Conservation (phyloP, 2,113 vertebrate species). For the Tragelaphus imberbis region DNA sequence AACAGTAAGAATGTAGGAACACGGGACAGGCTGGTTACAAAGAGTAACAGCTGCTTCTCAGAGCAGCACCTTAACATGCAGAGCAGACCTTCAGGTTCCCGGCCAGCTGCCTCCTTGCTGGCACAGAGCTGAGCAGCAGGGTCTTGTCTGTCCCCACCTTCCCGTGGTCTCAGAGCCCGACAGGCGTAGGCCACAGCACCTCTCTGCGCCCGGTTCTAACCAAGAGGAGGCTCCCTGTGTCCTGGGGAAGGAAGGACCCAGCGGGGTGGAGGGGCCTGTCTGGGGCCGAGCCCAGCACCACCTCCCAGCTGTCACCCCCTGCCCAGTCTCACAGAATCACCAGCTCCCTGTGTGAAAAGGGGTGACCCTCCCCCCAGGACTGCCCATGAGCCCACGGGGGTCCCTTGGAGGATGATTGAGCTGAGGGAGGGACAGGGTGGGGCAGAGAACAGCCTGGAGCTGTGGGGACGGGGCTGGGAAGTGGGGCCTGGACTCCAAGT, state of each 20-base stretch:
- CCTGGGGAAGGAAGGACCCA: too few species aligned
- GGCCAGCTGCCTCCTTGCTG: fast-evolving
- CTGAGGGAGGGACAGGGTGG: too few species aligned
- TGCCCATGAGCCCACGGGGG: background rate
- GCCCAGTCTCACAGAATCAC: too few species aligned
- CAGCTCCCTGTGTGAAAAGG: too few species aligned
- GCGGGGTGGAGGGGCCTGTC: fast-evolving
- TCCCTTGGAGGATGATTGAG: background rate
- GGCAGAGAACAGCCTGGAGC: background rate
- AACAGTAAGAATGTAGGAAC: background rate
- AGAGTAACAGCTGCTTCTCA: background rate
- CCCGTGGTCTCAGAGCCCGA: background rate
- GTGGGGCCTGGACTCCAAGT: background rate
- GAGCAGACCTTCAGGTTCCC: fast-evolving
- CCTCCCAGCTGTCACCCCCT: too few species aligned
- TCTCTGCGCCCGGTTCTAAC: fast-evolving
- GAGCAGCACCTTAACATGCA: fast-evolving
- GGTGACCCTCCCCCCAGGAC: too few species aligned
- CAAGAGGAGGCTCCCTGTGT: background rate
- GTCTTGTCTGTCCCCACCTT: fast-evolving
- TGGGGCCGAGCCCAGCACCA: too few species aligned
- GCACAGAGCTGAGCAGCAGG: fast-evolving
- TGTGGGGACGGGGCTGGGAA: too few species aligned
- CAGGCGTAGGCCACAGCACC: background rate
- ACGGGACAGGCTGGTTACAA: background rate